Percentiles rank a stretch among this genome's conserved stretches.
These are phyloP conservation scores for Caradrina kadenii DNA, from an alignment of 2,888 invertebrate species.

Conservation along the genomic window DNA sequence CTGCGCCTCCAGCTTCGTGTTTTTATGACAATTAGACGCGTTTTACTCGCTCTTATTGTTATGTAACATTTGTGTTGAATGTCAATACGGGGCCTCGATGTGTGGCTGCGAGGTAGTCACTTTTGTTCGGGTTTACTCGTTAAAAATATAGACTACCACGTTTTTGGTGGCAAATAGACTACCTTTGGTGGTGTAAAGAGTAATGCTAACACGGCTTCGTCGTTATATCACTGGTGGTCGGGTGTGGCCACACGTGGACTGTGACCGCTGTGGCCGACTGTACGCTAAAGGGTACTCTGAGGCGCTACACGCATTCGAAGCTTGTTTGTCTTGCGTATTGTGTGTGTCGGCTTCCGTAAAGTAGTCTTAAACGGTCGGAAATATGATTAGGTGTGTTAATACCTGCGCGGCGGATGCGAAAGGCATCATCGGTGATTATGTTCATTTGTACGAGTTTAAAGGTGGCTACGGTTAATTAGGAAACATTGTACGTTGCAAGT, in stretches of 20 bases:
- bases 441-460: slow-evolving; percentile 37
- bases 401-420: slow-evolving; percentile 38
- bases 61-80: slow-evolving; percentile 79
- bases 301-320: slow-evolving; percentile 25
- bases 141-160: slow-evolving; percentile 88
- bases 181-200: slow-evolving; percentile 78
- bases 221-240: slow-evolving; percentile 55
- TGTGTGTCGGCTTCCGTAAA: slow-evolving; percentile 51
- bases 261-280: slow-evolving; percentile 1
- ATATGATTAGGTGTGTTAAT: slow-evolving; percentile 60
- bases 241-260: slow-evolving; percentile 48
- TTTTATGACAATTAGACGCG: slow-evolving; percentile 89
- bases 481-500: slow-evolving; percentile 42
- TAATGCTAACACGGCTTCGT: slow-evolving; percentile 76
- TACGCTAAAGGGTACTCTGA: slow-evolving; percentile 4
- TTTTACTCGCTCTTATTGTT: slow-evolving; percentile 87
- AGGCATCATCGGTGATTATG: slow-evolving; percentile 43
- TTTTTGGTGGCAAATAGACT: slow-evolving; percentile 79
- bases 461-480: slow-evolving; percentile 46
- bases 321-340: slow-evolving; percentile 46
- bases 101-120: slow-evolving; percentile 69
- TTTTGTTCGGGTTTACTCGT: slow-evolving; percentile 83
- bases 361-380: slow-evolving; percentile 29
- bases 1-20: slow-evolving; percentile 81
- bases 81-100: slow-evolving; percentile 78